A percentile compares a stretch with the other conserved stretches of the same genome.
These are phyloP conservation scores for Helicorthomorpha holstii DNA, from an alignment of 1,140 invertebrate genomes.

Conservation along the genomic window DNA sequence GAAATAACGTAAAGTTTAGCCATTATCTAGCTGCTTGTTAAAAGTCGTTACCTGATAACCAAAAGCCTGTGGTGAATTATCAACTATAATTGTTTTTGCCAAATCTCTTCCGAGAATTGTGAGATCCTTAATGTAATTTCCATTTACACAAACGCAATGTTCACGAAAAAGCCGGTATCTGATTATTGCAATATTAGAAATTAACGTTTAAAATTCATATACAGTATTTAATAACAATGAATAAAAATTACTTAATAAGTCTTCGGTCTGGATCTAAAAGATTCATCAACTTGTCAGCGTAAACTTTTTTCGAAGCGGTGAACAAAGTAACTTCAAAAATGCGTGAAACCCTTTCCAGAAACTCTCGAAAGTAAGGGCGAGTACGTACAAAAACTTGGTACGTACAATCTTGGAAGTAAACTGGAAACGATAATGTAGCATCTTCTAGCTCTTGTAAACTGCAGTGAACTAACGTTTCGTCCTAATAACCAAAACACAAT, in stretches of 20 bases:
- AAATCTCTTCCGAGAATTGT: slow-evolving; percentile 83
- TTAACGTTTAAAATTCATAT: not conserved
- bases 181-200: too few relatives aligned
- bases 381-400: slow-evolving; percentile 85
- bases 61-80: slow-evolving; percentile 85
- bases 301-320: slow-evolving; percentile 88
- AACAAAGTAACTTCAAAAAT: slow-evolving; percentile 91
- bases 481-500: slow-evolving; percentile 32
- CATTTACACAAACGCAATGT: slow-evolving; percentile 87
- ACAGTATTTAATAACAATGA: slow-evolving; percentile 5
- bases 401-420: slow-evolving; percentile 76
- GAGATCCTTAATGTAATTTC: slow-evolving; percentile 93
- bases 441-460: slow-evolving; percentile 80
- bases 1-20: too few relatives aligned
- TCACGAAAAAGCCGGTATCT: slow-evolving; percentile 76
- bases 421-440: slow-evolving; percentile 83
- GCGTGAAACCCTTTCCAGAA: slow-evolving; percentile 73
- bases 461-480: slow-evolving; percentile 92
- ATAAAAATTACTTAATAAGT: slow-evolving; percentile 57
- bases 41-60: slow-evolving; percentile 53
- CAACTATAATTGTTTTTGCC: slow-evolving; percentile 77
- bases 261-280: slow-evolving; percentile 73
- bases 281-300: slow-evolving; percentile 88
- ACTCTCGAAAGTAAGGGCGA: slow-evolving; percentile 76
- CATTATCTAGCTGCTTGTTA: slow-evolving; percentile 64